Evolutionary conservation across 2,888 invertebrate species (phyloP).

Genomic region (Teinopalpus imperialis): DNA sequence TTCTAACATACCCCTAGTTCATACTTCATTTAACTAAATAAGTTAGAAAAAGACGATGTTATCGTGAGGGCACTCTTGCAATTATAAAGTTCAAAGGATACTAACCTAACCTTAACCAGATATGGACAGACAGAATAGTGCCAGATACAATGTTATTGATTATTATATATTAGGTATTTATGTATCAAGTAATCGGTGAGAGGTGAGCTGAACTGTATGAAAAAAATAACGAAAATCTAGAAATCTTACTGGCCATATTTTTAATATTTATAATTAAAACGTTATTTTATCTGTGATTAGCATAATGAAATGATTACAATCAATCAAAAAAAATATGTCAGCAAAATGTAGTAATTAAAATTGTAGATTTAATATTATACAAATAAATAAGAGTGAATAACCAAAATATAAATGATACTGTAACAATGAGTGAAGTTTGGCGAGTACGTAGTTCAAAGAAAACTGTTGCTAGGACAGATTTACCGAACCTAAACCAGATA

Average conservation of each 20-base stretch:
- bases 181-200: no score
- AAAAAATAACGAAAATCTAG: no score
- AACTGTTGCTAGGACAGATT: constrained; percentile 29
- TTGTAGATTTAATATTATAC: constrained; percentile 2
- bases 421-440: constrained; percentile 21
- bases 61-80: no score
- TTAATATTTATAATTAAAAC: neutral
- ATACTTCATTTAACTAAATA: no score
- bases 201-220: no score
- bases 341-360: constrained; percentile 11
- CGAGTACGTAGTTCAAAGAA: constrained; percentile 21
- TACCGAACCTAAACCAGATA: constrained; percentile 54
- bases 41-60: no score
- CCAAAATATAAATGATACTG: constrained; percentile 5
- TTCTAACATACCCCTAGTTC: no score
- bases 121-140: no score
- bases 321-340: neutral
- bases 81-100: no score
- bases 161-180: no score
- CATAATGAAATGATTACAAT: neutral
- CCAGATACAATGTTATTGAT: no score
- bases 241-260: neutral
- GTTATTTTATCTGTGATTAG: constrained; percentile 1
- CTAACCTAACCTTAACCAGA: no score
- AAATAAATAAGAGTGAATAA: neutral